A percentile compares a stretch with the other conserved stretches of the same genome.
phyloP scores from a whole-genome alignment of 2,797 vertebrate genomes.

The Dryobates pubescens region DNA sequence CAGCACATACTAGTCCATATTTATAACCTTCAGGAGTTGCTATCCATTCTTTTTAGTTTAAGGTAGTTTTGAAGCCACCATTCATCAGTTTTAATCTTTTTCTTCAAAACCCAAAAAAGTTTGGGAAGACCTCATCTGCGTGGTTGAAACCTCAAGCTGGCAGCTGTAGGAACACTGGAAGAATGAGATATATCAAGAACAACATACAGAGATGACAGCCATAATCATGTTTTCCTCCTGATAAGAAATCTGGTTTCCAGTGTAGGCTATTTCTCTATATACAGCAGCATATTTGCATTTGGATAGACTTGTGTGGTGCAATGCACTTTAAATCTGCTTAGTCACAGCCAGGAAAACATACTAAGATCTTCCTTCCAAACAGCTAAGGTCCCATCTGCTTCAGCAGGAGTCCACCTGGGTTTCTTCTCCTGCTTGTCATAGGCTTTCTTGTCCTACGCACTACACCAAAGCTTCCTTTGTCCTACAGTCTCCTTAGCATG shows the following conservation, averaged over 20 bases:
- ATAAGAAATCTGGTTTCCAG: background rate
- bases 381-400: background rate
- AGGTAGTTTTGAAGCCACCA: constrained; percentile 1
- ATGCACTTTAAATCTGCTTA: background rate
- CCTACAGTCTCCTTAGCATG: background rate
- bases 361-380: background rate
- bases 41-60: constrained; percentile 45
- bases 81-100: background rate
- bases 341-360: background rate
- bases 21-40: constrained; percentile 19
- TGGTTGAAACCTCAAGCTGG: background rate
- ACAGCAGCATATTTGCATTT: background rate
- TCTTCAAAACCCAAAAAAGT: background rate
- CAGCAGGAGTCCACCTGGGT: background rate
- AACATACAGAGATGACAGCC: background rate
- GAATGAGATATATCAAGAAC: background rate
- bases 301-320: background rate
- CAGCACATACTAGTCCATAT: constrained; percentile 9
- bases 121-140: background rate
- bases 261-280: background rate
- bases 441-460: background rate
- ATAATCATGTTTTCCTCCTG: background rate
- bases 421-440: background rate
- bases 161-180: background rate
- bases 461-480: background rate